Evolutionary conservation across 2,888 invertebrate species (phyloP), one percentile per base, ranked within the genome.

Genomic region (Pedicia rivosa): DNA sequence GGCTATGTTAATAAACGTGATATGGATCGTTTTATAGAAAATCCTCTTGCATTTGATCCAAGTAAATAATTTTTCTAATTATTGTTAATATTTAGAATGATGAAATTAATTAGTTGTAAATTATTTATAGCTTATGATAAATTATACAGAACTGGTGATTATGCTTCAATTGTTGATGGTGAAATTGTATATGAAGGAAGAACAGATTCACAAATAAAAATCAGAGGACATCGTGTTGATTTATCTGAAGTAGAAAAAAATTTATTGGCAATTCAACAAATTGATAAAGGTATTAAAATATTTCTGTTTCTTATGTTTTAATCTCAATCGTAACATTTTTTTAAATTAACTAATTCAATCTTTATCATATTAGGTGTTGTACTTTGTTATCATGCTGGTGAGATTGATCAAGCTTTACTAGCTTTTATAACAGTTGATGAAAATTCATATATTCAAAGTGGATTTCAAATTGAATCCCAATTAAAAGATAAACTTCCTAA

Each of bases 141-240:
- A 16, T 63, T 88, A 0, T 90, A 82, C 59, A 74, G 78, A 37
- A 88, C 88, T 2, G 90, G 90, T 0, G 90, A 90, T 55, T 87
- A 74, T 48, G 90, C 81, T 0, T 68, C 72, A 10, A 62, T 84
- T 1, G 64, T 72, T 35, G 75, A 80, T 45, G 77, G 74, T 1
- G 68, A 70, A 6, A 58, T 88, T 16, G 59, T 75, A 39, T 87
- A 74, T 51, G 82, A 87, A 47, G 90, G 90, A 0, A 70, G 90
- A 19, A 80, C 78, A 0, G 87, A 88, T 58, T 80, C 84, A 0
- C 88, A 88, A 56, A 69, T 79, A 25, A 91, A 87, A 66, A 76
- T 87, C 37, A 66, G 87, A 29, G 91, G 91, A 0, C 83, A 90
- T 51, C 65, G 88, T 8, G 83, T 91, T 0, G 87, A 90, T 52